These are phyloP conservation scores for Varanus komodoensis DNA, from an alignment of 2,113 vertebrate genomes.

Conservation along the genomic window DNA sequence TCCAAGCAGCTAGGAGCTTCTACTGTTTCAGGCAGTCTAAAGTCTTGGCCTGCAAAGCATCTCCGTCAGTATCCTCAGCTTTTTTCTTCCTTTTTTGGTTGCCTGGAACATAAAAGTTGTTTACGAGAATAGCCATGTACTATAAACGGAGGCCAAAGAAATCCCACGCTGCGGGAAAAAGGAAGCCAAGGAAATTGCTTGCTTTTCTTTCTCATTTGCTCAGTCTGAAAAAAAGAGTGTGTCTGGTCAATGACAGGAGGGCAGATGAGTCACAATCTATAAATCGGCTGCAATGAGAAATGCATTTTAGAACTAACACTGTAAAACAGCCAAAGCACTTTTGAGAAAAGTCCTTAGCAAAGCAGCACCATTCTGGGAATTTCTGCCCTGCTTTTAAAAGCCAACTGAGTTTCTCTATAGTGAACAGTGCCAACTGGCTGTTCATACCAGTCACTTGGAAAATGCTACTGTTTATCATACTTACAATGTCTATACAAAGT, in stretches of 20 bases:
- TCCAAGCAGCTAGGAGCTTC: not conserved
- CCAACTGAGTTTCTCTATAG: not conserved
- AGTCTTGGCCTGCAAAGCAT: constrained; percentile 17
- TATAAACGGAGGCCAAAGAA: constrained; percentile 34
- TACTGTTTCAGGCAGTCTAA: constrained; percentile 17
- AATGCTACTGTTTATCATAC: not conserved
- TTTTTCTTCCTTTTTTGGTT: constrained; percentile 56
- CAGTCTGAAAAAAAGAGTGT: constrained; percentile 39
- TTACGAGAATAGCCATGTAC: constrained; percentile 30
- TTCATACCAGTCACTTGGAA: not conserved
- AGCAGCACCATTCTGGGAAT: not conserved
- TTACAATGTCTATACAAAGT: not conserved
- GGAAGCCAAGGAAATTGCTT: constrained; percentile 5
- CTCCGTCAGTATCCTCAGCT: not conserved
- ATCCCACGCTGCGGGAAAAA: constrained; percentile 17
- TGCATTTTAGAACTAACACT: constrained; percentile 20
- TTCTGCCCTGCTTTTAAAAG: not conserved
- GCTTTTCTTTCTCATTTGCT: not conserved
- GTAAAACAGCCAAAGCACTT: constrained; percentile 15
- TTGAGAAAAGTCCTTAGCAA: constrained; percentile 11
- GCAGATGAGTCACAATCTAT: constrained; percentile 16
- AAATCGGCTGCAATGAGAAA: constrained; percentile 35
- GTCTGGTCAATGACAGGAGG: constrained; percentile 27
- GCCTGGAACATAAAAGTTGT: constrained; percentile 47
- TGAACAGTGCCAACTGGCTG: not conserved